Conservation (phyloP, 2,888 invertebrate genomes). For the Rhagonycha fulva region DNA sequence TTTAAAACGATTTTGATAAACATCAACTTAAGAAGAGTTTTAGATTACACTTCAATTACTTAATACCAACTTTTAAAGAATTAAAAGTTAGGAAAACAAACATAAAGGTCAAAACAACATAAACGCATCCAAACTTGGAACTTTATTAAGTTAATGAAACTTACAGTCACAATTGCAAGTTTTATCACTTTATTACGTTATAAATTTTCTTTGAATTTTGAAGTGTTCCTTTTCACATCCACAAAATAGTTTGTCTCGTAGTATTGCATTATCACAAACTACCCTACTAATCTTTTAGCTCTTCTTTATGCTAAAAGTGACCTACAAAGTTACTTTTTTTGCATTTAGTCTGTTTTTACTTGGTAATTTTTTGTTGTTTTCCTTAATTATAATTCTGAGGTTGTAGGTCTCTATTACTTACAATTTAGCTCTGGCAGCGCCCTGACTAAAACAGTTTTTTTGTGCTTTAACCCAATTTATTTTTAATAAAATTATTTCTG, state of each 20-base stretch:
- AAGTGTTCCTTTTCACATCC: background rate
- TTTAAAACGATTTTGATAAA: background rate
- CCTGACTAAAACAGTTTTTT: background rate
- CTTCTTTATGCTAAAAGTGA: background rate
- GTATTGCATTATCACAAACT: too few relatives aligned
- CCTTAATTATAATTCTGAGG: too few relatives aligned
- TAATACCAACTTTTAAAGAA: background rate
- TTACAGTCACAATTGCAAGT: background rate
- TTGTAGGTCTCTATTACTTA: too few relatives aligned
- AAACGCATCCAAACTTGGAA: background rate
- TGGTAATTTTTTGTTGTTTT: too few relatives aligned
- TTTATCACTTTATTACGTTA: background rate
- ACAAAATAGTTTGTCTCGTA: background rate
- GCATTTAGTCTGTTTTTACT: background rate
- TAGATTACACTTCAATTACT: background rate
- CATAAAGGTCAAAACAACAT: background rate
- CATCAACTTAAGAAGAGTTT: background rate
- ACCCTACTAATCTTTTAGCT: background rate
- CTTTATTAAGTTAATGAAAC: background rate
- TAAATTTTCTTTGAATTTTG: background rate
- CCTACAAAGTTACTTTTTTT: background rate
- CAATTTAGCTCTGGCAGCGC: too few relatives aligned
- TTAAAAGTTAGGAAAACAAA: background rate
- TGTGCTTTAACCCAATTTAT: too few relatives aligned
- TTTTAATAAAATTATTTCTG: background rate